phyloP scores from a whole-genome alignment of 2,113 vertebrate species.

The Struthidea cinerea region DNA sequence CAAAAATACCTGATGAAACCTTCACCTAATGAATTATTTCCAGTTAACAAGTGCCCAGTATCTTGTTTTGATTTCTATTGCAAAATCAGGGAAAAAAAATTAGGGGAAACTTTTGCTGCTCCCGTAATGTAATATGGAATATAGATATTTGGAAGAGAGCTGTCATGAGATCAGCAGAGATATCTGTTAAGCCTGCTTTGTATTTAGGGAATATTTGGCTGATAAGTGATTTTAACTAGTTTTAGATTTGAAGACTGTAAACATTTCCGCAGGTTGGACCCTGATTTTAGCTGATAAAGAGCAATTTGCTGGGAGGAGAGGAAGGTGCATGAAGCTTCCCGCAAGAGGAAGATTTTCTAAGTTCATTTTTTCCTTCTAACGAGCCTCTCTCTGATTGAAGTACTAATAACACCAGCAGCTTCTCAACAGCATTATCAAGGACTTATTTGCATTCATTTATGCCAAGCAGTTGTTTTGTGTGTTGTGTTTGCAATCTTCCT shows the following conservation, averaged over 20 bases:
- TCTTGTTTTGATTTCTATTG: not conserved
- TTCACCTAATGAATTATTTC: not conserved
- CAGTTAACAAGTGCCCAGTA: not conserved
- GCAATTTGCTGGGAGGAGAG: not conserved
- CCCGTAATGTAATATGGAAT: not conserved
- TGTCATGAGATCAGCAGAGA: not conserved
- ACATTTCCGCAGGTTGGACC: not conserved
- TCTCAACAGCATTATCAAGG: not conserved
- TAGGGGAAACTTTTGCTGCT: not conserved
- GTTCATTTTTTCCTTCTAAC: not conserved
- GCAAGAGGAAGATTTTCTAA: not conserved
- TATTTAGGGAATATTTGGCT: not conserved
- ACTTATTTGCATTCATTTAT: not conserved
- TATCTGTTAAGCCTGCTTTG: not conserved
- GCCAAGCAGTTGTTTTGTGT: not conserved
- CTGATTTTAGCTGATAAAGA: conserved; percentile 12
- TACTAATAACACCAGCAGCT: not conserved
- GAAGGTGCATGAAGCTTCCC: not conserved
- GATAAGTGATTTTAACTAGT: not conserved
- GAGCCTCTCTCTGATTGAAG: not conserved
- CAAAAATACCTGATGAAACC: not conserved
- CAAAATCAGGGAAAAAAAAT: not conserved
- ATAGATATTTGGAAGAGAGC: not conserved
- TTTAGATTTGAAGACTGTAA: not conserved
- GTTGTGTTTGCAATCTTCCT: not conserved